These are phyloP conservation scores for Brachylomia viminalis DNA, from an alignment of 2,888 invertebrate species.

Conservation along the genomic window DNA sequence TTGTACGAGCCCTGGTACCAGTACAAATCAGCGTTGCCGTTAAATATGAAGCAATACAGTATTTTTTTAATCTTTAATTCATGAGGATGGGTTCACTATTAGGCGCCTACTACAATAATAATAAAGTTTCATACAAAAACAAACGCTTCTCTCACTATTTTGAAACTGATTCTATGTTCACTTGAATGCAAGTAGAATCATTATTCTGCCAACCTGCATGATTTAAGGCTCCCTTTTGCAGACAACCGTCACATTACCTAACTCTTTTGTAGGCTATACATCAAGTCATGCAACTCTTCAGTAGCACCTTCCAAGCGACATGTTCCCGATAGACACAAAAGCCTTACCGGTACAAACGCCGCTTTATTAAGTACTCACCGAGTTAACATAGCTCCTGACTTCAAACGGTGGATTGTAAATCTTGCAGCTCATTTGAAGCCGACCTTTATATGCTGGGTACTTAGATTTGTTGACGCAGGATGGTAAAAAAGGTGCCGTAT, in stretches of 20 bases:
- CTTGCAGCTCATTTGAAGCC: conserved; percentile 42
- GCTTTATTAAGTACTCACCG: not conserved
- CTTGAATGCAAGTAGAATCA: not conserved
- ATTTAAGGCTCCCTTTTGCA: not conserved
- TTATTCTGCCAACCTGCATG: not conserved
- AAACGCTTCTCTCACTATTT: not conserved
- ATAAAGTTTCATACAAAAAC: not conserved
- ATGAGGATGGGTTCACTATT: not conserved
- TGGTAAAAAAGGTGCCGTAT: too few relatives aligned
- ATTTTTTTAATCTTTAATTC: not conserved
- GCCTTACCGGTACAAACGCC: not conserved
- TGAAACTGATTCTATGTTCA: not conserved
- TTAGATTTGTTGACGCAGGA: conserved; percentile 15
- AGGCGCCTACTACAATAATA: not conserved
- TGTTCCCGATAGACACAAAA: not conserved
- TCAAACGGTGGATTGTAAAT: conserved; percentile 50
- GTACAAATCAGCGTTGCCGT: not conserved
- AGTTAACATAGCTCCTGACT: conserved; percentile 29
- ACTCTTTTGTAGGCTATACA: not conserved
- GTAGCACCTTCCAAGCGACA: not conserved
- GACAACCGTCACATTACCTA: not conserved
- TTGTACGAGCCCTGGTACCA: not conserved
- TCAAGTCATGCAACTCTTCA: not conserved
- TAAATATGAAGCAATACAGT: not conserved
- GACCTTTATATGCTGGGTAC: conserved; percentile 17